These are phyloP conservation scores for Antennarius maculatus DNA, from an alignment of 2,797 vertebrate genomes.

Conservation along the genomic window DNA sequence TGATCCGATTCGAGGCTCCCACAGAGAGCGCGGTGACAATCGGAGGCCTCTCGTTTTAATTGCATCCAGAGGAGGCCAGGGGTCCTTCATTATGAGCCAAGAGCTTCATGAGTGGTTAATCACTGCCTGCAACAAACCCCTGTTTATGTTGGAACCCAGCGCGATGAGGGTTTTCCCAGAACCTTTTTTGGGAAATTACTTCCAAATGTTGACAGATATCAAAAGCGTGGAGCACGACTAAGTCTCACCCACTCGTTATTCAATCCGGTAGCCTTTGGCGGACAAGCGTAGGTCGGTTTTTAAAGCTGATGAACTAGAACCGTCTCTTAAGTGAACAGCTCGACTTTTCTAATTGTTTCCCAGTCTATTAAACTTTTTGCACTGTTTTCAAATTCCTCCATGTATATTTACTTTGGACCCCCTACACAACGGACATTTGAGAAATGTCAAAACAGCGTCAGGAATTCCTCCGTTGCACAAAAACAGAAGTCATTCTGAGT, in stretches of 20 bases:
- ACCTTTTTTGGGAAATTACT: constrained; percentile 61
- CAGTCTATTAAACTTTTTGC: neutral
- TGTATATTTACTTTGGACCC: neutral
- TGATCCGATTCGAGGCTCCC: constrained; percentile 42
- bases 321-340: no score
- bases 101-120: constrained; percentile 58
- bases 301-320: constrained; percentile 7
- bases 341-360: no score
- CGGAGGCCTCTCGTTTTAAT: constrained; percentile 35
- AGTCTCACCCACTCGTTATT: constrained; percentile 35
- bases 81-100: constrained; percentile 35
- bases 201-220: constrained; percentile 71
- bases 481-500: no score
- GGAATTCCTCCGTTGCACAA: no score
- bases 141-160: constrained; percentile 68
- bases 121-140: constrained; percentile 57
- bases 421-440: neutral
- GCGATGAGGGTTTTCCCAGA: constrained; percentile 47
- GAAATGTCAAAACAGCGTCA: constrained; percentile 22
- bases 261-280: constrained; percentile 18
- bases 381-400: neutral
- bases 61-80: constrained; percentile 26
- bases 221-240: constrained; percentile 20
- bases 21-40: constrained; percentile 29
- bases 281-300: neutral